Base-by-base conservation (phyloP, 2,797 vertebrate species). In the Phrynocephalus vlangalii region DNA sequence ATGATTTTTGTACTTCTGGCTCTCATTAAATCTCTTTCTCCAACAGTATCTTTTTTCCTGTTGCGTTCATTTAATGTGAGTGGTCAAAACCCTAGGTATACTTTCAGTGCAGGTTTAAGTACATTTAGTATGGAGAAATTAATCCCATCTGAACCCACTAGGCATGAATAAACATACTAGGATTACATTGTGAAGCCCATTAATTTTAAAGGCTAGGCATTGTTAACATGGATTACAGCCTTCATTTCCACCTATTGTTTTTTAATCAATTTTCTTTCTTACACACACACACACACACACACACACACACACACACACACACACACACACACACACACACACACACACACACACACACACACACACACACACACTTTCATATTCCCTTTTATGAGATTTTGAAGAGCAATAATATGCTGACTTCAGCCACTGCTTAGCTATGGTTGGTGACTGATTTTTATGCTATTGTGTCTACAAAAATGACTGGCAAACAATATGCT, bases 1-100 rank as follows among this genome's bases (percentile, higher is more conserved):
- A 93, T 93, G 93, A 92, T 90, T 86, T 86, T 86, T 83, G 91
- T 0, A 6, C 92, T 95, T 91, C 91, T 94, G 95, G 93, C 89
- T 95, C 93, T 94, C 90, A 78, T 93, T 81, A 85, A 91, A 83
- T 85, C 79, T 5, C 77, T 48, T 87, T 92, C 91, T 91, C 90
- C 7, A 38, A 33, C 8, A 0, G 10, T 81, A 28, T 94, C 91
- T 83, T 83, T 72, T 3, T 1, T 60, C 67, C 28, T 85, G 79
- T 63, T 0, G 0, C 68, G 3, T 52, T 88, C 81, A 73, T 44
- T 84, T 66, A 48, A 30, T 24, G n/a, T n/a, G 56, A 84, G 33
- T n/a, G 73, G 73, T 24, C 15, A 66, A 66, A 66, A 85, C 20
- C 26, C 72, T 48, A 67, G 7, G 63, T 24, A 76, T 3, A 67